phyloP scores from a whole-genome alignment of 1,140 invertebrate genomes.

The Odontomachus brunneus region DNA sequence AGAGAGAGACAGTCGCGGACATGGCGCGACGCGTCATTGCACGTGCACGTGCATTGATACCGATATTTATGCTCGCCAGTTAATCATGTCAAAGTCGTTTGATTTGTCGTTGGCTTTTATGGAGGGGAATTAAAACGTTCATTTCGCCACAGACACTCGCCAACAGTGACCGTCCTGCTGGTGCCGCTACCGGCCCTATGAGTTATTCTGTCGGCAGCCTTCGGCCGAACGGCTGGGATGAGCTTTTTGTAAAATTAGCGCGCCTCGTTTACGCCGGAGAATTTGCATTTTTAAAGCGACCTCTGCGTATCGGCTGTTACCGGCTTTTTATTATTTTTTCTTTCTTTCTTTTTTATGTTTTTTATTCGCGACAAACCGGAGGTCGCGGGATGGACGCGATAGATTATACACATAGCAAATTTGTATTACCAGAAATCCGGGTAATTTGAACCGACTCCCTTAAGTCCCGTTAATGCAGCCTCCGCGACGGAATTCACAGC shows the following conservation, averaged over 20 bases:
- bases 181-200: constrained; percentile 71
- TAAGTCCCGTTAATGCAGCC: too few relatives aligned
- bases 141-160: constrained; percentile 85
- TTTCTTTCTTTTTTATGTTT: not conserved
- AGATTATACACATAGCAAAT: too few relatives aligned
- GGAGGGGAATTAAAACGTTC: constrained; percentile 86
- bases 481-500: too few relatives aligned
- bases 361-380: not conserved
- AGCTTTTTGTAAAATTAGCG: constrained; percentile 84
- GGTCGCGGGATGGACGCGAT: too few relatives aligned
- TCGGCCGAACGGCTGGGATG: constrained; percentile 65
- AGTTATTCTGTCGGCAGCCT: constrained; percentile 82
- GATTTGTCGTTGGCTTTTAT: constrained; percentile 86
- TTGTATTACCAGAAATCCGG: too few relatives aligned
- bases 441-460: too few relatives aligned
- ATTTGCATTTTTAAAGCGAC: constrained; percentile 68
- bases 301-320: not conserved
- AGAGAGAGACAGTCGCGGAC: constrained; percentile 52
- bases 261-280: constrained; percentile 63
- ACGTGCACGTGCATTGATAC: constrained; percentile 84
- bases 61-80: constrained; percentile 85
- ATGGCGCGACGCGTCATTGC: constrained; percentile 82
- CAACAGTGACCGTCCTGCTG: constrained; percentile 79
- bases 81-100: constrained; percentile 85
- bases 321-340: not conserved